These are phyloP conservation scores for Pachydiplax longipennis DNA, from an alignment of 2,888 invertebrate genomes.

Conservation along the genomic window DNA sequence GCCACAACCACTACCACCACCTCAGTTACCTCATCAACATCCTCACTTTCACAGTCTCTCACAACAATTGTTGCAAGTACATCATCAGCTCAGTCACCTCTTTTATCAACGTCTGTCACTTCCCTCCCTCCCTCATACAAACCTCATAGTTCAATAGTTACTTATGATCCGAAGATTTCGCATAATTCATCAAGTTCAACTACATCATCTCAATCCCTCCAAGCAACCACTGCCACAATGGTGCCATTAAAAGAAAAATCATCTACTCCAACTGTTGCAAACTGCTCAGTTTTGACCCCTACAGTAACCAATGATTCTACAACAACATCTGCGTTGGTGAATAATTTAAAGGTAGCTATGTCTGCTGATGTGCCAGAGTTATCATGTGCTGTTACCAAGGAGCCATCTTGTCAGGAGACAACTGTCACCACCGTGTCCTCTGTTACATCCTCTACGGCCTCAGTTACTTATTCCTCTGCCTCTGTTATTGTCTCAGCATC, in stretches of 20 bases:
- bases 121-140: slow-evolving; percentile 9
- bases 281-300: not conserved
- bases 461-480: not conserved
- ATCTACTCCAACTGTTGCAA: not conserved
- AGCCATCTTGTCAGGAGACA: not conserved
- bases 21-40: not conserved
- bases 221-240: not conserved
- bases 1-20: slow-evolving; percentile 39
- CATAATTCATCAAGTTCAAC: not conserved
- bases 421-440: not conserved
- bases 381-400: not conserved
- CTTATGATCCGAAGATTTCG: not conserved
- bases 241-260: not conserved
- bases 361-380: not conserved
- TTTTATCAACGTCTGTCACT: not conserved
- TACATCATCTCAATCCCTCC: not conserved
- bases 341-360: not conserved
- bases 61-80: not conserved
- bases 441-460: not conserved
- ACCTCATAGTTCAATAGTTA: not conserved
- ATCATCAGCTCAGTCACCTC: not conserved
- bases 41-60: not conserved
- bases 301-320: not conserved
- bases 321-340: not conserved
- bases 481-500: not conserved